Evolutionary conservation across 2,113 vertebrate species (phyloP).

Genomic region (Saiga tatarica): DNA sequence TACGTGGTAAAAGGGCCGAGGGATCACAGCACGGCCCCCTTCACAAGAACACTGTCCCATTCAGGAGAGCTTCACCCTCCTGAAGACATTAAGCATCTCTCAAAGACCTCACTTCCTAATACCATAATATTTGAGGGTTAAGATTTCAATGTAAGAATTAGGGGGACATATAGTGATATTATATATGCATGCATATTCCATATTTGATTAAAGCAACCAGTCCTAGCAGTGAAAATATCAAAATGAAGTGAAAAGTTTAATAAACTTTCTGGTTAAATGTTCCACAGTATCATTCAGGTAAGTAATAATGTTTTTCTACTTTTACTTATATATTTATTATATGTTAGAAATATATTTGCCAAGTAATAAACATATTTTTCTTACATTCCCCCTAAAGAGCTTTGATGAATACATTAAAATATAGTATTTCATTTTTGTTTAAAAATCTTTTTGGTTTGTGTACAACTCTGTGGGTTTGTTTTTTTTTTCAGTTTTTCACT

Average conservation of each 20-base stretch:
- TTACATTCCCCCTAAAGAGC: neutral
- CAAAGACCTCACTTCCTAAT: neutral
- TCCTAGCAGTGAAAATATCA: neutral
- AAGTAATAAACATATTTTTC: neutral
- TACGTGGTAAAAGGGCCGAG: neutral
- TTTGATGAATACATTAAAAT: neutral
- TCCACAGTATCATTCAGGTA: neutral
- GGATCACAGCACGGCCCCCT: neutral
- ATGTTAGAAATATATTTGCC: neutral
- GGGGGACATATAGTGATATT: neutral
- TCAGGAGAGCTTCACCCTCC: neutral
- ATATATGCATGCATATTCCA: neutral
- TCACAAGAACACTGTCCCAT: neutral
- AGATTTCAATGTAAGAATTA: neutral
- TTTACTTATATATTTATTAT: neutral
- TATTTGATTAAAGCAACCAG: neutral
- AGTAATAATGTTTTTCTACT: neutral
- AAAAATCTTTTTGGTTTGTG: neutral
- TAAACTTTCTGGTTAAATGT: neutral
- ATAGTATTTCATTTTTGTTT: neutral
- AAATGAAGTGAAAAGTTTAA: neutral
- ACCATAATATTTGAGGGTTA: neutral
- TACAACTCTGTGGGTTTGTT: neutral
- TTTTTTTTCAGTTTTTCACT: neutral
- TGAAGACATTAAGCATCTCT: neutral